A percentile compares a stretch with the other conserved stretches of the same genome.
Conservation (phyloP, 1,140 invertebrate genomes). For the Cyclargus thomasi region DNA sequence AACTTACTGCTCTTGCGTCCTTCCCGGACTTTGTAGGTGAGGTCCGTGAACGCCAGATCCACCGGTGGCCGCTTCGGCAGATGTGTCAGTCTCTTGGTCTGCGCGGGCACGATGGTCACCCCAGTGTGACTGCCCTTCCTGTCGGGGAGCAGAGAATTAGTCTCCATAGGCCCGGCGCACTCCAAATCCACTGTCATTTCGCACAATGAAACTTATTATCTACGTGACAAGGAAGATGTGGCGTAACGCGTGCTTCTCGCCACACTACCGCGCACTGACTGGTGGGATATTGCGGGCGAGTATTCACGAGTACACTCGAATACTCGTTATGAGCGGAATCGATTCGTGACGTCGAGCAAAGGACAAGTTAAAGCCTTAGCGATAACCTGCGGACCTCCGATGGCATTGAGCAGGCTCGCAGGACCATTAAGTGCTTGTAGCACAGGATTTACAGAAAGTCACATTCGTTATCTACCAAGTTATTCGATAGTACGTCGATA, state of each 20-base stretch:
- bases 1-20: constrained; percentile 87
- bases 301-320: background rate
- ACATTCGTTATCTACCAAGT: background rate
- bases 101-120: constrained; percentile 79
- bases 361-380: background rate
- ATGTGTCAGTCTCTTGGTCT: constrained; percentile 87
- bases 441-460: background rate
- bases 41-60: constrained; percentile 89
- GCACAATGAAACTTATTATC: constrained; percentile 44
- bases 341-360: background rate
- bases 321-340: background rate
- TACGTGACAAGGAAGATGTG: constrained; percentile 53
- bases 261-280: constrained; percentile 47
- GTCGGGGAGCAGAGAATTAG: constrained; percentile 59
- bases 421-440: too few relatives aligned
- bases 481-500: background rate
- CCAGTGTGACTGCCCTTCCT: constrained; percentile 76
- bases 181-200: constrained; percentile 66
- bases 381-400: background rate
- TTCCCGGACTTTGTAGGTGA: constrained; percentile 90
- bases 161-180: constrained; percentile 46
- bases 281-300: background rate
- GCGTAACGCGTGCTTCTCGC: constrained; percentile 34
- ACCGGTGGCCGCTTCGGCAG: constrained; percentile 90
- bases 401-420: background rate